A percentile compares a stretch with the other conserved stretches of the same genome.
Conservation (phyloP, 1,140 invertebrate genomes). For the Prorops nasuta region DNA sequence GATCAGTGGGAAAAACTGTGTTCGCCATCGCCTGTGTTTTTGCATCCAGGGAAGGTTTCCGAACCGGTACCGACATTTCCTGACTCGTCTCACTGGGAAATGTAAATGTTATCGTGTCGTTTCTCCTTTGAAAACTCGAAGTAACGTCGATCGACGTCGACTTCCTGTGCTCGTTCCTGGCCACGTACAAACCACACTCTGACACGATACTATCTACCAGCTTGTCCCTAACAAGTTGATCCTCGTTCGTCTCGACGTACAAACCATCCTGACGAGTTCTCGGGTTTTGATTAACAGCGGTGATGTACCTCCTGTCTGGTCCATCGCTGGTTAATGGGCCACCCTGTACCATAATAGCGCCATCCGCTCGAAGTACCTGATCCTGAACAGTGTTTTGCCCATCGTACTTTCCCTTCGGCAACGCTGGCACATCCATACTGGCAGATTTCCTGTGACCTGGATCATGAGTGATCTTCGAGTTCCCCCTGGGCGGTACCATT, state of each 20-base stretch:
- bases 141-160: constrained; percentile 46
- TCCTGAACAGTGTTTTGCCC: constrained; percentile 24
- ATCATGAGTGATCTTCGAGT: constrained; percentile 54
- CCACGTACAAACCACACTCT: constrained; percentile 42
- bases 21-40: constrained; percentile 38
- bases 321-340: constrained; percentile 27
- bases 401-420: constrained; percentile 22
- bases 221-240: constrained; percentile 34
- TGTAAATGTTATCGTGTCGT: constrained; percentile 49
- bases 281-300: constrained; percentile 43
- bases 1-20: constrained; percentile 37
- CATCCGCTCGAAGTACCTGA: constrained; percentile 22
- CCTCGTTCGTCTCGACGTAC: constrained; percentile 46
- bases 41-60: constrained; percentile 36
- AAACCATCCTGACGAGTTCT: constrained; percentile 52
- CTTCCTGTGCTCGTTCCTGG: constrained; percentile 47
- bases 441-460: constrained; percentile 39
- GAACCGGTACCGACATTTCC: constrained; percentile 28
- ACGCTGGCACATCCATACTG: constrained; percentile 32
- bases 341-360: constrained; percentile 18
- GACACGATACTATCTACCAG: constrained; percentile 27
- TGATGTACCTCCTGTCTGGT: constrained; percentile 36
- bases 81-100: constrained; percentile 41
- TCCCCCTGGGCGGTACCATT: constrained; percentile 49
- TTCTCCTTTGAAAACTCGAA: constrained; percentile 41